Base-by-base conservation (phyloP, 2,888 invertebrate species). In the Galeopsomyia nigrocyanea region DNA sequence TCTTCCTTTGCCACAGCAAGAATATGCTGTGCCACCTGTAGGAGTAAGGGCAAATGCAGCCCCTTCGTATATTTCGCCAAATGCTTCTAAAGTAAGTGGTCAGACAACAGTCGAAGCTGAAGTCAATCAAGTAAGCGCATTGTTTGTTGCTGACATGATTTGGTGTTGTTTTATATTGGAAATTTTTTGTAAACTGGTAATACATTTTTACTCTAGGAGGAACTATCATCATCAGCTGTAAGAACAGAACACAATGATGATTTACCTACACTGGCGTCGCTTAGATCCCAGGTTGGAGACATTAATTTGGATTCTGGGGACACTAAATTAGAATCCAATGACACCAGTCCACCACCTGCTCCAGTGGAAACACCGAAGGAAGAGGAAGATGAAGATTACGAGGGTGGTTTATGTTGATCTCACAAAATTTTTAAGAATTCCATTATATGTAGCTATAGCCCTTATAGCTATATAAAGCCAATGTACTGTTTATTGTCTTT, bases 21-120 rank as follows among this genome's bases (percentile, higher is more conserved):
- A 89, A 64, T 87, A 88, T 64, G 85, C 88, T 79, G 88, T 89
- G 0, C 90, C 91, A 1, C 90, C 89, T 76, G 90, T 90, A 22
- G 88, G 88, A 60, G 89, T 92, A 50, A 85, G 91, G 77, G 91
- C 91, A 82, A 92, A 93, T 83, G 93, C 93, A 9, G 92, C 93
- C 7, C 90, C 93, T 0, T 90, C 91, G 0, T 92, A 92, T 79
- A 90, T 89, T 49, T 89, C 89, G 26, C 88, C 89, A 57, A 89
- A 88, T 78, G 87, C 87, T 31, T 86, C 85, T 74, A 82, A 83
- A 78, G 80, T 84, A 58, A 78, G 79, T 56, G 82, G 79, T 73
- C 84, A 85, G 76, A 83, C 86, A 72, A 85, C 83, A 22, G 80
- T 84, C 75, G 87, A 88, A 78, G 86, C 87, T 75, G 83, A 84